A percentile compares a stretch with the other conserved stretches of the same genome.
Evolutionary conservation across 2,888 invertebrate species (phyloP).

Genomic region (Cerastis leucographa): DNA sequence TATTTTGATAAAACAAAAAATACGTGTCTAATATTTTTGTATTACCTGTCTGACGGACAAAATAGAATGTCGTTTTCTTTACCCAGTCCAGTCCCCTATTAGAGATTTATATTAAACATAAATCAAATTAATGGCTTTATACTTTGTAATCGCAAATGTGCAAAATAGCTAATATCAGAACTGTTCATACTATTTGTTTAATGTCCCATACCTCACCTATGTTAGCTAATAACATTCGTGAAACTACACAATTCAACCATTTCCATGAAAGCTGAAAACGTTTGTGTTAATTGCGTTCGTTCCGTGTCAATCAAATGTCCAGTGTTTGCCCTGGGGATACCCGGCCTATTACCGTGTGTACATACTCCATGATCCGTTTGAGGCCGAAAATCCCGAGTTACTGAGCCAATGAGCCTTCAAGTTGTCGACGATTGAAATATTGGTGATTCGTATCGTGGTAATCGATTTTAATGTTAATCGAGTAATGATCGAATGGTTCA

Average conservation of each 20-base stretch:
- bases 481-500: constrained; percentile 17
- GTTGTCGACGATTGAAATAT: constrained; percentile 29
- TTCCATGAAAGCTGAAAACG: constrained; percentile 56
- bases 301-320: constrained; percentile 58
- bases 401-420: constrained; percentile 15
- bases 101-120: not conserved
- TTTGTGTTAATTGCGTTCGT: constrained; percentile 55
- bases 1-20: too few relatives aligned
- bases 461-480: constrained; percentile 48
- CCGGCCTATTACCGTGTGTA: constrained; percentile 33
- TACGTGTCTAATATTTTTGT: too few relatives aligned
- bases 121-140: not conserved
- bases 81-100: too few relatives aligned
- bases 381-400: constrained; percentile 26
- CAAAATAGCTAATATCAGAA: constrained; percentile 15
- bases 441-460: constrained; percentile 28
- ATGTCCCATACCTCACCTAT: constrained; percentile 21
- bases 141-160: not conserved
- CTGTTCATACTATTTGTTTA: constrained; percentile 25
- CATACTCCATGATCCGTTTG: constrained; percentile 34
- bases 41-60: too few relatives aligned
- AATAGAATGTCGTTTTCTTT: too few relatives aligned
- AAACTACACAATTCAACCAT: constrained; percentile 41
- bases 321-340: constrained; percentile 41
- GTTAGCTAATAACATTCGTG: constrained; percentile 60